Evolutionary conservation across 1,140 invertebrate species (phyloP).

Genomic region (Belonocnema kinseyi): DNA sequence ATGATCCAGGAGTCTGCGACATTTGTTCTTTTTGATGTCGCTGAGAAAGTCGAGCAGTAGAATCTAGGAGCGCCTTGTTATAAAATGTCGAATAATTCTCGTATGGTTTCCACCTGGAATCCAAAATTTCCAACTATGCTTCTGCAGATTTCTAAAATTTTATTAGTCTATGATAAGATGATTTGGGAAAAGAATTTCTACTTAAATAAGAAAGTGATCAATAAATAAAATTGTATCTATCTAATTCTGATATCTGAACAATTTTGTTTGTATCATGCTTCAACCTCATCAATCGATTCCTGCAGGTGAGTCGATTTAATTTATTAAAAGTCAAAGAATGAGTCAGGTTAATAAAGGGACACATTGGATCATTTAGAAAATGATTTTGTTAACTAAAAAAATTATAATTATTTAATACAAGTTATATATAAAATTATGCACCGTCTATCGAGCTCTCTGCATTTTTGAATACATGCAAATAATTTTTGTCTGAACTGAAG

Average conservation of each 20-base stretch:
- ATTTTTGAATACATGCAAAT: too few species aligned
- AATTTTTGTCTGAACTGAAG: too few species aligned
- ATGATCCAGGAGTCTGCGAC: constrained; percentile 57
- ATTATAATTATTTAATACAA: too few species aligned
- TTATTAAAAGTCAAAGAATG: neutral
- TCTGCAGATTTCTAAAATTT: neutral
- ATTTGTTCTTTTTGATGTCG: constrained; percentile 63
- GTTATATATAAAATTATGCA: too few species aligned
- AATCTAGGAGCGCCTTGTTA: constrained; percentile 43
- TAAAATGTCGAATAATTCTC: constrained; percentile 30
- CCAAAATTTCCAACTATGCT: constrained; percentile 11
- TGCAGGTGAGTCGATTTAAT: neutral
- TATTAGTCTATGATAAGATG: neutral
- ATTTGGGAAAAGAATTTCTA: neutral
- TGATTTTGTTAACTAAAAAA: too few species aligned
- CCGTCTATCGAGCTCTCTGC: too few species aligned
- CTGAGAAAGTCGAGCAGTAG: constrained; percentile 48
- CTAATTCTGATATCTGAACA: neutral
- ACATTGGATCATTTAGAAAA: too few species aligned
- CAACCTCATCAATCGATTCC: neutral
- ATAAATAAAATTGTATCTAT: neutral
- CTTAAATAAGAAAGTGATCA: neutral
- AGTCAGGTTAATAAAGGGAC: too few species aligned
- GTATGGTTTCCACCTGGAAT: neutral
- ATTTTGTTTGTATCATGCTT: neutral